Evolutionary conservation across 2,888 invertebrate genomes (phyloP), one percentile per base, ranked within the genome.

Genomic region (Alloscopus bannaensis): DNA sequence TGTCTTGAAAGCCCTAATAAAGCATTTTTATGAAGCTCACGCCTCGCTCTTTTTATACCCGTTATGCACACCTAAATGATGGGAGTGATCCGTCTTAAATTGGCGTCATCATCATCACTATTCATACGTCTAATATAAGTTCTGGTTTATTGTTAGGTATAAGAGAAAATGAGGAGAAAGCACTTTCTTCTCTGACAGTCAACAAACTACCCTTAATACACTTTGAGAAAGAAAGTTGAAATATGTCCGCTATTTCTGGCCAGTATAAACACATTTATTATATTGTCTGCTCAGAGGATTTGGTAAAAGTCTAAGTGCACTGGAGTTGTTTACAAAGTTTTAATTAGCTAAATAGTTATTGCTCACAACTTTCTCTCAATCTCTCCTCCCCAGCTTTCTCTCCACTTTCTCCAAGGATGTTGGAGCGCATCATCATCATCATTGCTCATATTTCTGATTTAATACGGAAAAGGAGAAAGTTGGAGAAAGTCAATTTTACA

Each of bases 11-110:
- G 59, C 75, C 66, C 24, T 66, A 75, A 66, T 66, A 75, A 66
- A 75, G 66, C 59, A n/a, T n/a, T 75, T 75, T 75, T 66, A 75
- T 75, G 75, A 59, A 75, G 36, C 4, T 66, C 36, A 18, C 36
- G 24, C 45, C 45, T 26, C 24, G 31, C 13, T 47, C 65, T 65
- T 26, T 3, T 20, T 18, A 18, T 22, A 18, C 31, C 4, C 29
- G 29, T 29, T 28, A 31, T 3, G 47, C 18, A n/a, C 47, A 47
- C 31, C 13, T 31, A 20, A 31, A n/a, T 29, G 59, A n/a, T n/a
- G 42, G 42, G 20, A 8, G 18, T 36, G 36, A 13, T 36, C 13
- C 36, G 36, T 47, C 47, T 47, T 65, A 65, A 65, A 65, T 47
- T 65, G 28, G 47, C 65, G 45, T 65, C 28, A 65, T 65, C 65